phyloP scores from a whole-genome alignment of 2,888 invertebrate species.

The Sesia apiformis region DNA sequence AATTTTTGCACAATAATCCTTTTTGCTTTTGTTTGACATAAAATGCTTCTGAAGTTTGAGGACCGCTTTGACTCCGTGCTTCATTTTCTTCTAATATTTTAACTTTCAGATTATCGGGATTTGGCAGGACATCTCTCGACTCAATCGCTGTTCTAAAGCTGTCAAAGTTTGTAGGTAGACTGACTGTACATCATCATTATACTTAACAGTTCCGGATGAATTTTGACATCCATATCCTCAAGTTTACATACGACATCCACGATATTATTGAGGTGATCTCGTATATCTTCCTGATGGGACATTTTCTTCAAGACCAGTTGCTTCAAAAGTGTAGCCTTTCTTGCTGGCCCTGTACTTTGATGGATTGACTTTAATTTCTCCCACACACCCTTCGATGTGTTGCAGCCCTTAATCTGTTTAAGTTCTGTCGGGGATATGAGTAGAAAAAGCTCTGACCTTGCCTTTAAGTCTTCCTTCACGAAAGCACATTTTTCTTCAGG shows the following conservation, averaged over 20 bases:
- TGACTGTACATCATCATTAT: constrained; percentile 30
- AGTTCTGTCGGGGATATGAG: no score
- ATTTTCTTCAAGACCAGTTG: constrained; percentile 28
- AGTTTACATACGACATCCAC: constrained; percentile 32
- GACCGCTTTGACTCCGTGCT: constrained; percentile 7
- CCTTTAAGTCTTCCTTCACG: no score
- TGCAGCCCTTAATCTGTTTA: neutral
- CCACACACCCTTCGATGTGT: neutral
- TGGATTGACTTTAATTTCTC: neutral
- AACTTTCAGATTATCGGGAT: constrained; percentile 18
- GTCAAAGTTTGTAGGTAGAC: constrained; percentile 24
- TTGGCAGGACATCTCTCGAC: constrained; percentile 24
- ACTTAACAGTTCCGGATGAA: constrained; percentile 24
- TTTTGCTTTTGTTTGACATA: neutral
- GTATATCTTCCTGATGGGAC: constrained; percentile 24
- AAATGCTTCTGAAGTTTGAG: neutral
- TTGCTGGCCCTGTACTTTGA: no score
- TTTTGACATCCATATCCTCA: constrained; percentile 22
- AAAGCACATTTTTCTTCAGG: no score
- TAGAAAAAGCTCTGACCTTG: no score
- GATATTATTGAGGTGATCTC: constrained; percentile 27
- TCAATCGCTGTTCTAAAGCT: constrained; percentile 33
- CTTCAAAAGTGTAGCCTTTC: constrained; percentile 21
- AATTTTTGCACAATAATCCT: neutral
- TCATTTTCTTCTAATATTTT: constrained; percentile 24